Evolutionary conservation across 2,797 vertebrate genomes (phyloP), one percentile per base, ranked within the genome.

Genomic region (Eospalax fontanierii): DNA sequence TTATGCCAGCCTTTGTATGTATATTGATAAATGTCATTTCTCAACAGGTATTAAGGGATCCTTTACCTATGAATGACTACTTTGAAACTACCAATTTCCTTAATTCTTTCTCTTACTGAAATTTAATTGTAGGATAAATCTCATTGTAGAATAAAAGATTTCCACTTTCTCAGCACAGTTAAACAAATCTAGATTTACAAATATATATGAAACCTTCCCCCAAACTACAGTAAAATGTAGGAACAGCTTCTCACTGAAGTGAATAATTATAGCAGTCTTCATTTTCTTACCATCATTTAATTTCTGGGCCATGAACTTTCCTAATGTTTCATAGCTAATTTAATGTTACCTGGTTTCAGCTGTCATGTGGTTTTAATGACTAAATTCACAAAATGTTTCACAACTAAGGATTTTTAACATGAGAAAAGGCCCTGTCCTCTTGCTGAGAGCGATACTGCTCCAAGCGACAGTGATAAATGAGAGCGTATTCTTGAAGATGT

Each of bases 381-480:
- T 93, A 92, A 78, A 96, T 57, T 97, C n/a, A 12, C 81, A 91
- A 97, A 96, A 91, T 95, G 70, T 95, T 94, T 90, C 89, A 80
- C 86, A 96, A 88, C 76, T 92, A 93, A 91, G 78, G 80, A 86
- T 66, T 59, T 85, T 76, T 93, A 83, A 78, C 84, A 81, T 87
- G 74, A 68, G 61, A 86, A 82, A 93, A 89, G 91, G 18, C 24
- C 59, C 54, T 96, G 63, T 50, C 65, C 38, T 95, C 50, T 93
- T 21, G 8, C 76, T 79, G 95, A 83, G 90, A 96, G 61, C 88
- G 96, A 54, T 66, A 91, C 63, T 74, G 70, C 91, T 16, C 0
- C 61, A 97, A 97, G 78, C 95, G 95, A 94, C 94, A 95, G 78
- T 97, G 96, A 97, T 76, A 97, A 97, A 97, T 97, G 95, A 97